A percentile compares a stretch with the other conserved stretches of the same genome.
Conservation (phyloP, 2,888 invertebrate genomes). For the Lymantria dispar region DNA sequence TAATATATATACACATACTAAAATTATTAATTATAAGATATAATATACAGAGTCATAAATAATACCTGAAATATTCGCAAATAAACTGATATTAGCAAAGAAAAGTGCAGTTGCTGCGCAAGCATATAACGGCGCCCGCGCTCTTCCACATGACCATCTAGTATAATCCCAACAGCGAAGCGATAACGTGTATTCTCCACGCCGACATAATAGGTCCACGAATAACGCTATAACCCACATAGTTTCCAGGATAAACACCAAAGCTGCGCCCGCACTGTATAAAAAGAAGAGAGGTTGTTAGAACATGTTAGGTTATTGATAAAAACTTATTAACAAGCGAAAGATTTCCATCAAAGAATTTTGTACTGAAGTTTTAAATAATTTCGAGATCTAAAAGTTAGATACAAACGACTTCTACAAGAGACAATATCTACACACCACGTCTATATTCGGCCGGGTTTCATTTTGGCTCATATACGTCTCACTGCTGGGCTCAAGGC, state of each 20-base stretch:
- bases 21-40: neutral
- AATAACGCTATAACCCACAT: constrained; percentile 77
- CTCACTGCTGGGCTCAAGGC: no score
- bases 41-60: neutral
- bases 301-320: no score
- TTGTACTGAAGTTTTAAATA: no score
- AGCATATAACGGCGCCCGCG: constrained; percentile 71
- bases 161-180: constrained; percentile 75
- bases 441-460: no score
- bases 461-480: no score
- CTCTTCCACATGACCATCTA: constrained; percentile 73
- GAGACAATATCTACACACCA: no score
- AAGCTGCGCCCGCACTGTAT: constrained; percentile 61
- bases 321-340: no score
- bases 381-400: no score
- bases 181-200: constrained; percentile 69
- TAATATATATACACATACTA: neutral
- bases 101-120: constrained; percentile 71
- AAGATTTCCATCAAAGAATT: no score
- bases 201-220: constrained; percentile 68
- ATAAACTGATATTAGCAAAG: constrained; percentile 64
- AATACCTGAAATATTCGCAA: constrained; percentile 65
- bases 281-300: constrained; percentile 3
- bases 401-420: no score
- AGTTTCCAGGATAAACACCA: constrained; percentile 69